Evolutionary conservation across 1,140 invertebrate genomes (phyloP).

Genomic region (Hylaeus volcanicus): DNA sequence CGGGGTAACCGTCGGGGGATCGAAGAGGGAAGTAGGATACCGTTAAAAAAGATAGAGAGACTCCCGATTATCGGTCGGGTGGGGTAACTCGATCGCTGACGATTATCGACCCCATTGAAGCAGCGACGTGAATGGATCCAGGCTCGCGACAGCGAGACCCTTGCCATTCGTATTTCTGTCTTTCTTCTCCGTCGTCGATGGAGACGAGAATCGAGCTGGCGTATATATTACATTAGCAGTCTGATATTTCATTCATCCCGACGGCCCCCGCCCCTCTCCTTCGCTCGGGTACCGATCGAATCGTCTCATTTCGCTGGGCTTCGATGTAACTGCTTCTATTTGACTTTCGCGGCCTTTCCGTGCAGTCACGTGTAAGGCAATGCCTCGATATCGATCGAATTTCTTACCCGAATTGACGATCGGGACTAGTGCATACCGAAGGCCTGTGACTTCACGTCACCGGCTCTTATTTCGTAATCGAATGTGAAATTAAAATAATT

Average conservation of each 20-base stretch:
- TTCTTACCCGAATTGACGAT: too few relatives aligned
- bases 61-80: constrained; percentile 64
- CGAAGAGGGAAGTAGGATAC: constrained; percentile 50
- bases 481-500: too few relatives aligned
- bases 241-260: constrained; percentile 68
- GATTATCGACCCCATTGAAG: constrained; percentile 74
- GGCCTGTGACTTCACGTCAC: too few relatives aligned
- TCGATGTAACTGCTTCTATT: constrained; percentile 13
- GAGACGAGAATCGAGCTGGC: constrained; percentile 47
- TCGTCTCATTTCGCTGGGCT: neutral
- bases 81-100: constrained; percentile 66
- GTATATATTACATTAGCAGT: constrained; percentile 56
- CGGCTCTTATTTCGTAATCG: too few relatives aligned
- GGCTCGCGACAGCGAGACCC: constrained; percentile 49
- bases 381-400: too few relatives aligned
- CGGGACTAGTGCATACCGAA: too few relatives aligned
- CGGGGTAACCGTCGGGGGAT: constrained; percentile 21
- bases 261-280: neutral
- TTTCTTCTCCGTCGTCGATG: neutral
- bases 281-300: neutral
- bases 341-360: neutral
- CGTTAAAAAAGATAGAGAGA: constrained; percentile 66
- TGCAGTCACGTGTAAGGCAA: too few relatives aligned
- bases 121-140: constrained; percentile 65
- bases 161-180: constrained; percentile 29